Base-by-base conservation (phyloP, 2,797 vertebrate species). In the Melanotaenia trifasciata region DNA sequence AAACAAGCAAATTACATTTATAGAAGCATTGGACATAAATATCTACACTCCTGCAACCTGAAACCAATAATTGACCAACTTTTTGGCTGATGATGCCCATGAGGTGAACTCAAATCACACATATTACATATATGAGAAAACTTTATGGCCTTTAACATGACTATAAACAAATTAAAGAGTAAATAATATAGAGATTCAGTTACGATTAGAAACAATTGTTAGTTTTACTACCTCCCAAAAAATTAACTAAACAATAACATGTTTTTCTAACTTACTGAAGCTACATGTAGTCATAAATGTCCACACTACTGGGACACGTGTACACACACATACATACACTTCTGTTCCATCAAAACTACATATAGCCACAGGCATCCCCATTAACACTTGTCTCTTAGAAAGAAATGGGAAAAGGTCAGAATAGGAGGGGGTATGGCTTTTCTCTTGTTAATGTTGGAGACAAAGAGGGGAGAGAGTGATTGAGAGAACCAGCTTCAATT, bases 401-500 rank as follows among this genome's bases (percentile, higher is more conserved):
- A 90, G 66, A 90, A 90, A 94, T 87, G 85, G 84, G 83, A 81
- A 75, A 76, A 60, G 69, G 70, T 71, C 57, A 64, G 70, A 83
- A 64, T 0, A 64, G 67, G 74, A 72, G 71, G 65, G 73, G 70
- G 79, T 79, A 74, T 70, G 78, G 64, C 75, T 73, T 84, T 82
- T 80, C 28, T 79, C 62, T 58, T 83, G 83, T 63, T 82, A 74
- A 80, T 85, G 80, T 80, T 76, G 70, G 57, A 76, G 43, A 50
- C 32, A 64, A 70, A 30, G n/a, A 64, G 40, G 22, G 30, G 13
- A 51, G 57, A 51, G 78, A 81, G 84, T 72, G 87, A 89, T 76
- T 79, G 78, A 84, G 80, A 80, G 85, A 86, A 84, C 80, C 74
- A 81, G 80, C 84, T 91, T 92, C 87, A 89, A 90, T 91, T 93